These are phyloP conservation scores for Drusus annulatus DNA, from an alignment of 1,140 invertebrate genomes.

Conservation along the genomic window DNA sequence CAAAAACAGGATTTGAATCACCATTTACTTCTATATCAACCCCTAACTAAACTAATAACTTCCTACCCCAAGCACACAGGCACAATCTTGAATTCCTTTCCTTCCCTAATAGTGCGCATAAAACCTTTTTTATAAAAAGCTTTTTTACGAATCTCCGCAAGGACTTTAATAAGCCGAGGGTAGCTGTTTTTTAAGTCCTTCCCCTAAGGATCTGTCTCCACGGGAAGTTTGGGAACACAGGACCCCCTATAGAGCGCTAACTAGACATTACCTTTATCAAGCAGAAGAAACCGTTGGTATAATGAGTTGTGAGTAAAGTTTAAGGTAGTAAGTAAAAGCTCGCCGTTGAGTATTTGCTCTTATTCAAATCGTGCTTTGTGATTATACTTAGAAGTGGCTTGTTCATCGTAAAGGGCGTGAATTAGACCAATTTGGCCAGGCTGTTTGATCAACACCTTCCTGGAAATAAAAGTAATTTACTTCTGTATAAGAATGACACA, in stretches of 20 bases:
- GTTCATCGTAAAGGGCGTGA: slow-evolving; percentile 36
- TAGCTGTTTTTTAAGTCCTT: too few species aligned
- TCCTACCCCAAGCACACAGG: neutral
- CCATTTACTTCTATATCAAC: neutral
- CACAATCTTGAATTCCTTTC: slow-evolving; percentile 15
- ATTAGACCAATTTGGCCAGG: neutral
- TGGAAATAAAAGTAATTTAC: neutral
- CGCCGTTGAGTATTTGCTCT: slow-evolving; percentile 42
- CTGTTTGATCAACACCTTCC: slow-evolving; percentile 18
- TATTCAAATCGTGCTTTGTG: slow-evolving; percentile 40
- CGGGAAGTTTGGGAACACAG: too few species aligned
- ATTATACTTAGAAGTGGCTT: slow-evolving; percentile 35
- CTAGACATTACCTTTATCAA: slow-evolving; percentile 45
- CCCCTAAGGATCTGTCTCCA: too few species aligned
- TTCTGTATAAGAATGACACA: neutral
- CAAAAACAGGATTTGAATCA: neutral
- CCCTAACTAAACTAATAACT: slow-evolving; percentile 10
- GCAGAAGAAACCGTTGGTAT: slow-evolving; percentile 54
- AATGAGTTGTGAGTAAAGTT: slow-evolving; percentile 26
- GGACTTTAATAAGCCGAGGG: neutral
- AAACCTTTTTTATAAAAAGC: slow-evolving; percentile 8
- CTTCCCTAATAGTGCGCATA: slow-evolving; percentile 21
- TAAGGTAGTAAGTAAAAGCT: slow-evolving; percentile 8
- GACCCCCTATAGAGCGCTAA: slow-evolving; percentile 53
- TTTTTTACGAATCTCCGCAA: slow-evolving; percentile 26